These are phyloP conservation scores for Littorina saxatilis DNA, from an alignment of 1,140 invertebrate species.

Conservation along the genomic window DNA sequence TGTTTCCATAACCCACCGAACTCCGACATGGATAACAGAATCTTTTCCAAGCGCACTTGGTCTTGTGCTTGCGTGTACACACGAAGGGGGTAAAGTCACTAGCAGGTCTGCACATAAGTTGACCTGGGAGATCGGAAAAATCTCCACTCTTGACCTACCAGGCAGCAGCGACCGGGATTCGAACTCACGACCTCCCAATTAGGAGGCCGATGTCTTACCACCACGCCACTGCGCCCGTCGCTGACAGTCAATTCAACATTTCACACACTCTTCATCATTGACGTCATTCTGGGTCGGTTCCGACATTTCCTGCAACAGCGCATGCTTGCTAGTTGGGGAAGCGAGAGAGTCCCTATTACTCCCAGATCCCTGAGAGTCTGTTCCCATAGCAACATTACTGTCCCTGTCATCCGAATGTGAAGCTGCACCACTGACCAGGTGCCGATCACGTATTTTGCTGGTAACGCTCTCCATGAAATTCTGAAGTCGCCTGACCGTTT, in stretches of 20 bases:
- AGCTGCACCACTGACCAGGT: constrained; percentile 3
- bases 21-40: no score
- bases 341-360: neutral
- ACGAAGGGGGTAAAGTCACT: no score
- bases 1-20: no score
- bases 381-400: constrained; percentile 9
- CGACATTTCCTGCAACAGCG: constrained; percentile 34
- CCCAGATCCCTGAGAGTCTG: neutral
- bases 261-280: constrained; percentile 4
- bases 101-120: no score
- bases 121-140: no score
- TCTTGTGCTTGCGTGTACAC: no score
- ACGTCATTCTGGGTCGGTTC: constrained; percentile 15
- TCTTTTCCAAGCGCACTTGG: no score
- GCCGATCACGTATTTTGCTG: constrained; percentile 44
- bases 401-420: neutral
- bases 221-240: neutral
- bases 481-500: constrained; percentile 37
- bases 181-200: no score
- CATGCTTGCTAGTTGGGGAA: constrained; percentile 5
- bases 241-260: constrained; percentile 5
- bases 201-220: no score
- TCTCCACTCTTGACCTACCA: no score
- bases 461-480: constrained; percentile 50
- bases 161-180: no score